Conservation (phyloP, 2,888 invertebrate species). For the Coleophora flavipennella region DNA sequence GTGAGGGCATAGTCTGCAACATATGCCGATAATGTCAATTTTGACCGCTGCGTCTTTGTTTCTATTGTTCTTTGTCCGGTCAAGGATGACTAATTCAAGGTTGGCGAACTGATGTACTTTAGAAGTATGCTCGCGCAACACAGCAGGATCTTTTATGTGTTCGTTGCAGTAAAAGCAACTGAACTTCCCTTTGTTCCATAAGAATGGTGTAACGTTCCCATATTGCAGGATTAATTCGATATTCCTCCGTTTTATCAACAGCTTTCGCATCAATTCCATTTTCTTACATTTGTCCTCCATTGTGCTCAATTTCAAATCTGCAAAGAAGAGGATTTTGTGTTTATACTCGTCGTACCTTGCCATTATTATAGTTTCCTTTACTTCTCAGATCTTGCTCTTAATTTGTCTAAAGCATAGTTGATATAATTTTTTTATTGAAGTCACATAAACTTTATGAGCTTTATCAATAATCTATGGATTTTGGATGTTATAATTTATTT, state of each 20-base stretch:
- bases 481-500: no score
- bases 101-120: slow-evolving; percentile 45
- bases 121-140: slow-evolving; percentile 43
- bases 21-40: slow-evolving; percentile 51
- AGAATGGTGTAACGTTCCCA: slow-evolving; percentile 56
- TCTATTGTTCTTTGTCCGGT: slow-evolving; percentile 55
- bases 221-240: slow-evolving; percentile 59
- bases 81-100: slow-evolving; percentile 48
- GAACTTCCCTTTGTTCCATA: slow-evolving; percentile 59
- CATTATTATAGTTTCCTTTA: no score
- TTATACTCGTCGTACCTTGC: no score
- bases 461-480: no score
- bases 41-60: slow-evolving; percentile 62
- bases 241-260: slow-evolving; percentile 49
- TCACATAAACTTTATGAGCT: no score
- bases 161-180: slow-evolving; percentile 58
- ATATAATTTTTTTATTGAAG: no score
- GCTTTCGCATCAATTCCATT: slow-evolving; percentile 48
- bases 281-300: slow-evolving; percentile 59
- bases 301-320: slow-evolving; percentile 53
- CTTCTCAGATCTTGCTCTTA: no score
- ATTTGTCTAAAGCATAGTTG: no score
- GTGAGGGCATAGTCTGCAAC: slow-evolving; percentile 48
- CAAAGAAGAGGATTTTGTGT: slow-evolving; percentile 42
- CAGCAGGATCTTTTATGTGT: slow-evolving; percentile 45